These are phyloP conservation scores for Patella depressa DNA, from an alignment of 2,888 invertebrate genomes.

Conservation along the genomic window DNA sequence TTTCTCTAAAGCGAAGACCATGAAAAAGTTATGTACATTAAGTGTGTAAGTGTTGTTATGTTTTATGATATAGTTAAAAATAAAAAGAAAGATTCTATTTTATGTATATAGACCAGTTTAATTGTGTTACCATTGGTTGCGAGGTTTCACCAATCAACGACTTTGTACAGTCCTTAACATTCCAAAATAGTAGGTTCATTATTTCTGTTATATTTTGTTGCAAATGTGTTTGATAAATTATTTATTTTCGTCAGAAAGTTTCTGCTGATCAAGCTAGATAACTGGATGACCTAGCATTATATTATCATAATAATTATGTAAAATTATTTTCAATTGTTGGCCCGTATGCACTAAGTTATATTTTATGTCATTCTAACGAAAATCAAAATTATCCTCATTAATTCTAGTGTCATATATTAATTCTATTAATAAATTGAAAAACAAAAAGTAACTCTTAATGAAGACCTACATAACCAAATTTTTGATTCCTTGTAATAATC, in stretches of 20 bases:
- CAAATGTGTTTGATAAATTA: slow-evolving; percentile 5
- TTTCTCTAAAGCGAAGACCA: too few relatives aligned
- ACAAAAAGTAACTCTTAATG: too few relatives aligned
- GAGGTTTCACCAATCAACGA: slow-evolving; percentile 12
- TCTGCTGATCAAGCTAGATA: neutral
- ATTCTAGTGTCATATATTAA: too few relatives aligned
- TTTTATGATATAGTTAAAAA: too few relatives aligned
- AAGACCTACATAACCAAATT: too few relatives aligned
- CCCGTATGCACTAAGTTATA: slow-evolving; percentile 9
- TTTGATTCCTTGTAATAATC: neutral
- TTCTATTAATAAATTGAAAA: too few relatives aligned
- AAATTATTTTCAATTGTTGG: slow-evolving; percentile 9
- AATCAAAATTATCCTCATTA: neutral
- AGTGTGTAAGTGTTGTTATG: too few relatives aligned
- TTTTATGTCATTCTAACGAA: neutral
- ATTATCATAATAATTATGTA: slow-evolving; percentile 1
- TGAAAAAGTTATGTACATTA: too few relatives aligned
- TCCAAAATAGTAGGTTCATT: neutral
- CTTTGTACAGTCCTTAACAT: slow-evolving; percentile 13
- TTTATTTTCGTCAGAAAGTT: neutral
- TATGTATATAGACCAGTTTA: neutral
- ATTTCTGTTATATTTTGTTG: neutral
- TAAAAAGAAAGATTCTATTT: neutral
- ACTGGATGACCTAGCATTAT: neutral
- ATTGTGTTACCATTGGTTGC: slow-evolving; percentile 13